Evolutionary conservation across 2,888 invertebrate genomes (phyloP), one percentile per base, ranked within the genome.

Genomic region (Automeris io): DNA sequence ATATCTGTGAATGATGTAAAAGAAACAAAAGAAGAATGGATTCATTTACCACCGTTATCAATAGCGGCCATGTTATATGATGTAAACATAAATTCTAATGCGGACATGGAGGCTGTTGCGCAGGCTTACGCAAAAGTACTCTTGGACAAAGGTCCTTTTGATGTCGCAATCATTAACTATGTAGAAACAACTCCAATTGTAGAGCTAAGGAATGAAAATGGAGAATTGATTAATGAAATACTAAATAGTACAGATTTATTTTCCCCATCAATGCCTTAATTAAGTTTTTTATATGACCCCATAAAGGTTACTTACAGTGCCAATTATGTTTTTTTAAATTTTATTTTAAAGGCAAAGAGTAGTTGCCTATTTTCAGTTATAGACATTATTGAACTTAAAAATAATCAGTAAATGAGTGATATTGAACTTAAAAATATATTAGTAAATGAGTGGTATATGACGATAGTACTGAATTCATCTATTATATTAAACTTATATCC

Each of bases 41-140:
- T 81, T 1, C 56, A 66, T 24, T 64, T 89, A 37, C 90, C 90
- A 0, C 81, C 90, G 2, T 80, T 82, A 0, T 85, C 87, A 6
- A 62, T 90, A 12, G 63, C 86, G 4, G 90, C 87, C 0, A 68
- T 70, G 40, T 57, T 91, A 31, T 60, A 83, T 48, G 79, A 76
- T 3, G 47, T 78, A 2, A 35, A 69, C 22, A 39, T 76, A 22
- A 70, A 79, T 40, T 75, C 79, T 34, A 61, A 69, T 1, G 40
- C 72, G 0, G 66, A 79, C 18, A 49, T 70, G 0, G 57, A 61
- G n/a, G 41, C 51, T 3, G 51, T 87, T 8, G 61, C 72, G 4
- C 54, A 77, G 40, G 57, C 63, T 44, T 76, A 64, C 37, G 42
- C 54, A 7, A 47, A 69, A 8, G 57, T 63, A 9, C 74, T 85